These are phyloP conservation scores for Yponomeuta evonymella DNA, from an alignment of 2,888 invertebrate species.

Conservation along the genomic window DNA sequence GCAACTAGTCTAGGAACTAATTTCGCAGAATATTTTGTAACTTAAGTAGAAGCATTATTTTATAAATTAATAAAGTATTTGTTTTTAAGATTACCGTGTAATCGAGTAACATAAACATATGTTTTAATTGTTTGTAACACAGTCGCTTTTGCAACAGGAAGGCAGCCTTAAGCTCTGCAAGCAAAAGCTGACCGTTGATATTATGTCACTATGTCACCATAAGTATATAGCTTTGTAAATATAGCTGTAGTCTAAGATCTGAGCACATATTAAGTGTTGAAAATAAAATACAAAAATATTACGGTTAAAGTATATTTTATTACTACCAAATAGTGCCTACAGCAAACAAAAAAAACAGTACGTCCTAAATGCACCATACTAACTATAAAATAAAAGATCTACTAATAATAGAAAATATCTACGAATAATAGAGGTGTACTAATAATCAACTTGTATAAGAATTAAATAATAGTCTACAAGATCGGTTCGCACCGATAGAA, in stretches of 20 bases:
- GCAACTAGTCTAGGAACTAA: slow-evolving; percentile 66
- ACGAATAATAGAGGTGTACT: too few relatives aligned
- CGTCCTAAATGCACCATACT: too few relatives aligned
- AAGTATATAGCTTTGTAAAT: slow-evolving; percentile 52
- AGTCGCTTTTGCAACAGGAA: slow-evolving; percentile 47
- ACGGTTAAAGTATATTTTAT: slow-evolving; percentile 24
- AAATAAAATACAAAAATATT: slow-evolving; percentile 40
- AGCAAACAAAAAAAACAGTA: too few relatives aligned
- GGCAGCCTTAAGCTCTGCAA: slow-evolving; percentile 34
- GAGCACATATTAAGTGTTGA: slow-evolving; percentile 31
- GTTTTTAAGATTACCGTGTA: slow-evolving; percentile 18
- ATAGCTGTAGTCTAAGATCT: slow-evolving; percentile 38
- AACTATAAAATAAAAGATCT: too few relatives aligned
- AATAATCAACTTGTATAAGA: not conserved
- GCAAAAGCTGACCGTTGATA: slow-evolving; percentile 35
- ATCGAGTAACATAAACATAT: slow-evolving; percentile 9
- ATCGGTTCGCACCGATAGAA: slow-evolving; percentile 47
- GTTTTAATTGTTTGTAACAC: slow-evolving; percentile 41
- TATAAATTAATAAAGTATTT: slow-evolving; percentile 26
- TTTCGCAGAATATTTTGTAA: slow-evolving; percentile 37
- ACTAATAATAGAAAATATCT: too few relatives aligned
- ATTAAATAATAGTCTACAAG: slow-evolving; percentile 20
- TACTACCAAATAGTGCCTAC: slow-evolving; percentile 12
- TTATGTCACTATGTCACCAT: slow-evolving; percentile 43
- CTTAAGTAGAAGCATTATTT: slow-evolving; percentile 33